phyloP scores from a whole-genome alignment of 2,113 vertebrate genomes.

The Merops nubicus region DNA sequence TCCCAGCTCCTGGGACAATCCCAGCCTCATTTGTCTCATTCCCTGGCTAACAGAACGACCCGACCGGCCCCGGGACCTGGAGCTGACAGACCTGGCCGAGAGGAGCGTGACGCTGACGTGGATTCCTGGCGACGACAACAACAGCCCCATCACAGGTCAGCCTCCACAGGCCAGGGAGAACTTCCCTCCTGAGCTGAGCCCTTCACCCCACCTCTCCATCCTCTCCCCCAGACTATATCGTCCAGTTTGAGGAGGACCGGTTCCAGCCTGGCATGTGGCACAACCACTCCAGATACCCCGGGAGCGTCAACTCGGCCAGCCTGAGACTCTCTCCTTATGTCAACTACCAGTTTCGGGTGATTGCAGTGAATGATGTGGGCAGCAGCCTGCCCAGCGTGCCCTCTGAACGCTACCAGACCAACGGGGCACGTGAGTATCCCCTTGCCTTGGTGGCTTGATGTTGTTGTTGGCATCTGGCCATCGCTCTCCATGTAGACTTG shows the following conservation, averaged over 20 bases:
- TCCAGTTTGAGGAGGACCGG: conserved; percentile 92
- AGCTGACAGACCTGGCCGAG: conserved; percentile 87
- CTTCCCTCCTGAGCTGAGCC: not conserved
- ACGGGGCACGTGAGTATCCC: conserved; percentile 85
- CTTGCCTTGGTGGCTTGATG: rapidly evolving
- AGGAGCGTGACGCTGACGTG: conserved; percentile 91
- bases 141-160: conserved; percentile 91
- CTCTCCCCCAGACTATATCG: conserved; percentile 82
- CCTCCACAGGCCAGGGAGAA: not conserved
- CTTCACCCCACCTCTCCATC: not conserved
- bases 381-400: conserved; percentile 87
- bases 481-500: rapidly evolving
- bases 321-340: conserved; percentile 89
- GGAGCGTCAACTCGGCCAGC: conserved; percentile 86
- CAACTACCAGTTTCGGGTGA: conserved; percentile 96
- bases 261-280: conserved; percentile 88
- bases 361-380: conserved; percentile 91
- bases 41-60: conserved; percentile 80
- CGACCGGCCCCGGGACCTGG: conserved; percentile 88
- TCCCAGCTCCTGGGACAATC: not conserved
- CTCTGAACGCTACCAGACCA: conserved; percentile 90
- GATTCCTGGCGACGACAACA: conserved; percentile 91
- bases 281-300: conserved; percentile 85
- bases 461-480: not conserved
- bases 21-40: not conserved